A percentile compares a stretch with the other conserved stretches of the same genome.
These are phyloP conservation scores for Acanthurus leucopareius DNA, from an alignment of 2,797 vertebrate species.

Conservation along the genomic window DNA sequence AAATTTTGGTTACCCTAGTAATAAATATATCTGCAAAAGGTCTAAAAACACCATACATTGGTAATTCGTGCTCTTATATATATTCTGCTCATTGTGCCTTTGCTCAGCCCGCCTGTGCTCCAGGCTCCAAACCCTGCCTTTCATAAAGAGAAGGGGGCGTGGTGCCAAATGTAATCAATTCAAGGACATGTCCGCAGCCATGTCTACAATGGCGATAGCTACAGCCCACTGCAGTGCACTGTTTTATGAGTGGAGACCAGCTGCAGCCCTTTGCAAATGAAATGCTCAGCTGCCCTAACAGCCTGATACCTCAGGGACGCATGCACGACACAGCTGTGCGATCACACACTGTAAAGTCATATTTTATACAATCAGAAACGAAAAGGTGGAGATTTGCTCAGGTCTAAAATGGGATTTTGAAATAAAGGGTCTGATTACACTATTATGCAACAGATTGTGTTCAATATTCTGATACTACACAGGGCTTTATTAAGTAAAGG, in stretches of 20 bases:
- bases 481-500: not conserved
- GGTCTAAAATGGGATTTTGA: not conserved
- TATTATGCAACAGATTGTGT: not conserved
- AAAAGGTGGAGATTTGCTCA: not conserved
- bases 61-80: not conserved
- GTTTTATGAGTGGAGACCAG: constrained; percentile 43
- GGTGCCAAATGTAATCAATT: constrained; percentile 58
- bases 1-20: not conserved
- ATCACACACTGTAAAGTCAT: not conserved
- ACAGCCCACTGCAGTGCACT: constrained; percentile 51
- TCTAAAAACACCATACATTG: not conserved
- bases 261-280: constrained; percentile 33
- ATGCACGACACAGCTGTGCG: constrained; percentile 17
- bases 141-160: constrained; percentile 27
- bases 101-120: not conserved
- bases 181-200: constrained; percentile 68
- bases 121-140: constrained; percentile 20
- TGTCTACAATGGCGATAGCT: constrained; percentile 58
- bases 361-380: not conserved
- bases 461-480: not conserved
- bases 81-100: constrained; percentile 5
- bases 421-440: not conserved
- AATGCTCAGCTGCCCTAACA: constrained; percentile 23
- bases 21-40: not conserved
- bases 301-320: not conserved